These are phyloP conservation scores for Caloenas nicobarica DNA, from an alignment of 2,113 vertebrate genomes.

Conservation along the genomic window DNA sequence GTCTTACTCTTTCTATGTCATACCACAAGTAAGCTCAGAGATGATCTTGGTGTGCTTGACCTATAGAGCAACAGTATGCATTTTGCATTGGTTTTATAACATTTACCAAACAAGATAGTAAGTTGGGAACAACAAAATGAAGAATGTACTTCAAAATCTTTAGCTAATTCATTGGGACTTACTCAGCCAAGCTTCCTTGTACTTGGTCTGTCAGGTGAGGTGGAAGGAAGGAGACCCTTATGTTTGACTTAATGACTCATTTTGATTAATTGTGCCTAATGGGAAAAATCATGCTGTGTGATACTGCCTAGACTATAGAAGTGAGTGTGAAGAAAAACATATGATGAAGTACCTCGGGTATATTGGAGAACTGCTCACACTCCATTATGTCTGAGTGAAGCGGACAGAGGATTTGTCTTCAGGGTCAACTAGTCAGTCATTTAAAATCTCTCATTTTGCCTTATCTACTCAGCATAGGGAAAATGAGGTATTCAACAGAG, in stretches of 20 bases:
- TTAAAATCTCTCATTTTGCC: not conserved
- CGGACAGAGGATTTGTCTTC: not conserved
- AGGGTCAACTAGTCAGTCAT: not conserved
- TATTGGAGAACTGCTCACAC: not conserved
- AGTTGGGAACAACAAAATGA: not conserved
- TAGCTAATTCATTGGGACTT: not conserved
- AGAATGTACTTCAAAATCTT: not conserved
- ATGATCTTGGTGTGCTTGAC: not conserved
- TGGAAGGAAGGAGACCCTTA: not conserved
- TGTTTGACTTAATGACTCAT: not conserved
- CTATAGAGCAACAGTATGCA: rapidly evolving
- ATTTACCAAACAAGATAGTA: not conserved
- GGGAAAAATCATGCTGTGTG: not conserved
- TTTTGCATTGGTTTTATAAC: not conserved
- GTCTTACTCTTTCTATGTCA: not conserved
- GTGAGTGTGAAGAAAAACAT: not conserved
- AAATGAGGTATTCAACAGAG: not conserved
- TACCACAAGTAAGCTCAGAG: not conserved
- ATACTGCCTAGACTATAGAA: not conserved
- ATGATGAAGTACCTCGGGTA: not conserved
- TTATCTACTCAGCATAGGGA: not conserved
- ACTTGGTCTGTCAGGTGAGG: not conserved
- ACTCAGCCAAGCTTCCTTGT: not conserved
- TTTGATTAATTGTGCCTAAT: not conserved
- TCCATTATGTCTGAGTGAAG: not conserved